phyloP scores from a whole-genome alignment of 92 coral and sea anemone genomes.

The Bergia sp. region DNA sequence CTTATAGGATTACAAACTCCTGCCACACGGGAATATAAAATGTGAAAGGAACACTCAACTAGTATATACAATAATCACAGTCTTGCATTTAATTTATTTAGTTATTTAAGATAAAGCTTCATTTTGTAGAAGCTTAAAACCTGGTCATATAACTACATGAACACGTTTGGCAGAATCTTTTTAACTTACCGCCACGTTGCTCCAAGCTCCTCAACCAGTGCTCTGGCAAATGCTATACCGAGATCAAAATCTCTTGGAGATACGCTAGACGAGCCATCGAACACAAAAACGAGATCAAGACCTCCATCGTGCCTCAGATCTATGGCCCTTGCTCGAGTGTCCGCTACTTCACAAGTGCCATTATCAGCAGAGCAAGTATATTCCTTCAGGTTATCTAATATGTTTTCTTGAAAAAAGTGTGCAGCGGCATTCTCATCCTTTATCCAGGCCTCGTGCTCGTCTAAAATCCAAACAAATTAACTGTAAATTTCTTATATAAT shows the following conservation, averaged over 20 bases:
- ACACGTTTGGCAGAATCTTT: background rate
- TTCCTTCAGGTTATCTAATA: background rate
- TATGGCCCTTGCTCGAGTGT: slow-evolving; percentile 50
- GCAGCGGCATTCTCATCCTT: background rate
- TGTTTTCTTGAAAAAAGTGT: slow-evolving; percentile 1
- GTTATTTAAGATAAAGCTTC: background rate
- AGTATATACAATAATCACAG: background rate
- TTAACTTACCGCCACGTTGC: slow-evolving; percentile 44
- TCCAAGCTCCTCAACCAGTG: slow-evolving; percentile 57
- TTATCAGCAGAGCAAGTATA: background rate
- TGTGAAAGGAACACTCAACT: no score
- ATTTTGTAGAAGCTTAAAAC: background rate
- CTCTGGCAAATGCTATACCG: slow-evolving; percentile 76
- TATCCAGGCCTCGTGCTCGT: slow-evolving; percentile 10
- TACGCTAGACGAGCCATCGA: slow-evolving; percentile 71
- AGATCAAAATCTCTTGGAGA: slow-evolving; percentile 54
- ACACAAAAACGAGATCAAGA: slow-evolving; percentile 69
- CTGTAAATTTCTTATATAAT: background rate
- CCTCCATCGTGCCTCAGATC: slow-evolving; percentile 64
- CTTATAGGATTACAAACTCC: no score
- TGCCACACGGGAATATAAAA: no score
- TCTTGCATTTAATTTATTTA: background rate
- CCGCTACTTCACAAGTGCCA: background rate
- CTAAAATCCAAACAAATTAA: background rate
- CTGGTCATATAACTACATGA: background rate